These are phyloP conservation scores for Platichthys flesus DNA, from an alignment of 2,113 vertebrate genomes.

Conservation along the genomic window DNA sequence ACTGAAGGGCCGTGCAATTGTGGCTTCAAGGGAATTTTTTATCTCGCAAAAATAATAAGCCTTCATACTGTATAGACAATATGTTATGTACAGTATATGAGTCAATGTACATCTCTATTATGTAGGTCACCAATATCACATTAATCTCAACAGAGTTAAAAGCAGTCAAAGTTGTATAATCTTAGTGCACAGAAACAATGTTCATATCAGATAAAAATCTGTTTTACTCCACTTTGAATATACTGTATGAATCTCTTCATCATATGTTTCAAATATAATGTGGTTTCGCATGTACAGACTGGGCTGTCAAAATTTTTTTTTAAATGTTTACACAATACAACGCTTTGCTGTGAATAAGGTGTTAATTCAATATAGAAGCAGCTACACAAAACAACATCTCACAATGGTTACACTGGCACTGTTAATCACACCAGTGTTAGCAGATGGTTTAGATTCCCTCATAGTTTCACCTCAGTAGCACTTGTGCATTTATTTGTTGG, in stretches of 20 bases:
- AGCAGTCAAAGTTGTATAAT: too few species aligned
- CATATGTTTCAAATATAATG: too few species aligned
- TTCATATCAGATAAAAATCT: too few species aligned
- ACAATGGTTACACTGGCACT: neutral
- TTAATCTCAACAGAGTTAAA: too few species aligned
- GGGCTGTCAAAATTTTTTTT: too few species aligned
- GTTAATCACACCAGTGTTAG: neutral
- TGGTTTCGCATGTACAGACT: too few species aligned
- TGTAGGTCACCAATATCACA: too few species aligned
- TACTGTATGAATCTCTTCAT: too few species aligned
- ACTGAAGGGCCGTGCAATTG: neutral
- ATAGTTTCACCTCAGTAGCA: conserved; percentile 1
- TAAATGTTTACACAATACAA: too few species aligned
- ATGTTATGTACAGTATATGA: neutral
- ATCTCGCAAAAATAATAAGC: conserved; percentile 10
- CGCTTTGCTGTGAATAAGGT: too few species aligned
- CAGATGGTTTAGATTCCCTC: neutral
- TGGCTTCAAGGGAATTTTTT: neutral
- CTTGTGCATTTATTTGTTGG: neutral
- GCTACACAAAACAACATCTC: neutral
- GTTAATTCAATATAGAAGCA: neutral
- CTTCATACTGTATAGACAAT: neutral
- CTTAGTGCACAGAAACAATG: too few species aligned
- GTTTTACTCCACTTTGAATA: too few species aligned
- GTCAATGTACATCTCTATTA: neutral